Conservation (phyloP, 2,113 vertebrate species). For the Camelus bactrianus region DNA sequence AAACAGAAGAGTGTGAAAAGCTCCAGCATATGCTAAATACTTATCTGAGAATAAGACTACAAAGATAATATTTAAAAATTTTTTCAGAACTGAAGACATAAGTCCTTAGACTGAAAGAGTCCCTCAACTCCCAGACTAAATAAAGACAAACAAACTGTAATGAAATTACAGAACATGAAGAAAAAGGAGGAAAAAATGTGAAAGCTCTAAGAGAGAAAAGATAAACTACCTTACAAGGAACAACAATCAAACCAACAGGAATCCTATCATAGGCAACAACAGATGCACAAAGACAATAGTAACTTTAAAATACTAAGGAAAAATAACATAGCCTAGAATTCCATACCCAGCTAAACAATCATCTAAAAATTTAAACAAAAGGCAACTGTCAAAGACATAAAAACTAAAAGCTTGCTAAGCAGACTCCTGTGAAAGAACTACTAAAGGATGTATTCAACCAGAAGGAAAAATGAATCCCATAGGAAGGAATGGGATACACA, state of each 20-base stretch:
- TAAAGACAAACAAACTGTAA: background rate
- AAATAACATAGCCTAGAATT: background rate
- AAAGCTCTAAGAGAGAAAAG: background rate
- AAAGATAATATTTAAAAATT: background rate
- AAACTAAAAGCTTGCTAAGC: slow-evolving; percentile 14
- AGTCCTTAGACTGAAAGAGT: background rate
- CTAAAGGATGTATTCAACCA: background rate
- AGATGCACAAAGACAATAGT: slow-evolving; percentile 19
- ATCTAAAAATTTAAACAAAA: background rate
- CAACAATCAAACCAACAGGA: background rate
- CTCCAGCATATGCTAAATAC: background rate
- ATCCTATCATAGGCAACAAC: background rate
- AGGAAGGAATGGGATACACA: background rate
- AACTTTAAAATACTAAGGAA: background rate
- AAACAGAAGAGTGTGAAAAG: background rate
- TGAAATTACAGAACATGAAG: background rate
- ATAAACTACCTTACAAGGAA: background rate
- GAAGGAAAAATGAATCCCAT: slow-evolving; percentile 12
- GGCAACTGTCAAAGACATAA: background rate
- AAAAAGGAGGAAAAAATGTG: background rate
- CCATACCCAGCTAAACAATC: background rate
- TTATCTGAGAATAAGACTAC: background rate
- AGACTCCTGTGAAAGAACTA: background rate
- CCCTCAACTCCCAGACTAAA: background rate
- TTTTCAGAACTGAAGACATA: slow-evolving; percentile 2